Base-by-base conservation (phyloP, 2,888 invertebrate species). In the Ctenicera cuprea region DNA sequence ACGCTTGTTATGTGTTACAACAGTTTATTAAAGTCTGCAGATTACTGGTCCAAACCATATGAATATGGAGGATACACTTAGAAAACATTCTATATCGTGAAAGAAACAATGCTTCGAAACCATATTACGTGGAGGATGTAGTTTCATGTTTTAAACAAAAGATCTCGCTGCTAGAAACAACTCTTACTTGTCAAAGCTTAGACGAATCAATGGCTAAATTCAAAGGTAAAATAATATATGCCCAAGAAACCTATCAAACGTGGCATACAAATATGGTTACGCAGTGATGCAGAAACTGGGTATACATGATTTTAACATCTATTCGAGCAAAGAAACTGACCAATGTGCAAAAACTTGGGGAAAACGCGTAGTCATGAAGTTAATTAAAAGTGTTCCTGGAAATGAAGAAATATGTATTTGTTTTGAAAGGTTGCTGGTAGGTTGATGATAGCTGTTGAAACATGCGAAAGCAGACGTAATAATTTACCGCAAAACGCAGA, bases 141-240 rank as follows among this genome's bases (percentile, higher is more conserved):
- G 38, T 38, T 38, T 1, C 2, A 38, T 38, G 38, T 38, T 38
- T 38, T 2, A 38, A 38, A 38, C 3, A 8, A 2, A 38, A 2
- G 7, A 5, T 8, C 2, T 4, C 3, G 7, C 2, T 1, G 2
- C 3, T 38, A 2, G 38, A 9, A 3, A 38, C 2, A 8, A 38
- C 38, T 4, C 3, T n/a, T 38, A 9, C 12, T 38, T 38, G 7
- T 8, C 38, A 38, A 8, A 38, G 38, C 7, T 4, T 38, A 4
- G 12, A 38, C 38, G 38, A 38, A 8, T 38, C 38, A 5, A 62
- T 62, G 62, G 43, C 43, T 8, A 62, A 62, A 45, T 62, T 62
- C 26, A 62, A 62, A n/a, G n/a, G 43, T 62, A n/a, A 62, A 62
- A 45, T 43, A 62, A 26, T 45, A 43, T 18, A 43, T 62, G 26